Percentiles rank a stretch among this genome's conserved stretches.
Conservation (phyloP, 2,113 vertebrate genomes). For the Coregonus clupeaformis region DNA sequence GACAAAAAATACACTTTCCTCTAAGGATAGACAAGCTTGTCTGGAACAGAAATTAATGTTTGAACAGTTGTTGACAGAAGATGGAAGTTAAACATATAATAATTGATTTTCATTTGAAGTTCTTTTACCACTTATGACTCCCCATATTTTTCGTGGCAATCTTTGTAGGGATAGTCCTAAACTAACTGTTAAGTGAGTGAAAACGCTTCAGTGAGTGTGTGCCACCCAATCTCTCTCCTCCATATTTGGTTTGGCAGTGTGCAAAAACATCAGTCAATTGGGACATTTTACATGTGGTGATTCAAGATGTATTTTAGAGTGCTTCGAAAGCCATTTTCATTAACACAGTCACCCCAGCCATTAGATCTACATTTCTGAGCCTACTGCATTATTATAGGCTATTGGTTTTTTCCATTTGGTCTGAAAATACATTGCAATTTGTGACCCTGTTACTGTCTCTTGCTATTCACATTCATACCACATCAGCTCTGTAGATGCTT, state of each 20-base stretch:
- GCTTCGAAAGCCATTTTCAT: background rate
- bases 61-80: constrained; percentile 30
- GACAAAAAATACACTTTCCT: constrained; percentile 50
- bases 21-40: constrained; percentile 44
- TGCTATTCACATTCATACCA: constrained; percentile 1
- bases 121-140: background rate
- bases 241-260: background rate
- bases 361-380: background rate
- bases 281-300: too few species aligned
- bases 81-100: constrained; percentile 3
- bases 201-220: background rate
- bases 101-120: constrained; percentile 18
- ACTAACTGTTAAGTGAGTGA: background rate
- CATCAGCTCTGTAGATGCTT: constrained; percentile 4
- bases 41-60: constrained; percentile 22
- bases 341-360: background rate
- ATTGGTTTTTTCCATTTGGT: background rate
- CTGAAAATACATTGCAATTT: constrained; percentile 1
- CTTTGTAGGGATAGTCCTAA: background rate
- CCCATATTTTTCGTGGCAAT: background rate
- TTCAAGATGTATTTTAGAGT: background rate
- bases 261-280: too few species aligned
- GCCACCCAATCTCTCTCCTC: background rate
- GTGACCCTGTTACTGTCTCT: constrained; percentile 10
- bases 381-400: constrained; percentile 2